These are phyloP conservation scores for Clanis bilineata DNA, from an alignment of 2,888 invertebrate species.

Conservation along the genomic window DNA sequence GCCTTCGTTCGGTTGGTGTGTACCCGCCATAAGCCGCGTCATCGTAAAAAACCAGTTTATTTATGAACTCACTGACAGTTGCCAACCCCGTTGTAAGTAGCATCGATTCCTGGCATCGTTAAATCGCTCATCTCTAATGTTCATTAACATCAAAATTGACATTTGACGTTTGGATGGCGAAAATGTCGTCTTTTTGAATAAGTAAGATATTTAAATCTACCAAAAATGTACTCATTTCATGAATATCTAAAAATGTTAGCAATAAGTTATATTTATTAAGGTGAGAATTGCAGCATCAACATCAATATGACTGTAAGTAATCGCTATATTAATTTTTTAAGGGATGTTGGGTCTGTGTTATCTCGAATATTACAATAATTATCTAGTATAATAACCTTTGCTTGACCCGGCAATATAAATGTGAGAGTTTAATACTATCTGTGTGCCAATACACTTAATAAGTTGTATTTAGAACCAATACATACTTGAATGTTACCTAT, in stretches of 20 bases:
- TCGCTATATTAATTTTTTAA: background rate
- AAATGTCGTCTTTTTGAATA: background rate
- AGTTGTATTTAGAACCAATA: background rate
- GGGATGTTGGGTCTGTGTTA: background rate
- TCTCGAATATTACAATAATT: background rate
- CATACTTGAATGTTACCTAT: background rate
- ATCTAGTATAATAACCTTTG: constrained; percentile 7
- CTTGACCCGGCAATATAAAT: constrained; percentile 10
- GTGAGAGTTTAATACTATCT: background rate
- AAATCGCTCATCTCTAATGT: too few relatives aligned
- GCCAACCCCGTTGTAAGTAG: too few relatives aligned
- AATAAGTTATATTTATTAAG: background rate
- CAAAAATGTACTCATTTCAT: constrained; percentile 1
- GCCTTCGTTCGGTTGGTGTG: too few relatives aligned
- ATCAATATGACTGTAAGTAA: constrained; percentile 2
- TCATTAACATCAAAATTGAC: background rate
- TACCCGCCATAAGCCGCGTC: too few relatives aligned
- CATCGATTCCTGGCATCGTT: too few relatives aligned
- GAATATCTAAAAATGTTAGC: background rate
- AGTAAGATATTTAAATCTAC: background rate
- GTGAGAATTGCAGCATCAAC: background rate
- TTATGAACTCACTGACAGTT: too few relatives aligned
- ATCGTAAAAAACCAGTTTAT: too few relatives aligned
- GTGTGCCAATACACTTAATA: background rate
- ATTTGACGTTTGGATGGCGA: background rate